These are phyloP conservation scores for Sprattus sprattus DNA, from an alignment of 2,113 vertebrate genomes.

Conservation along the genomic window DNA sequence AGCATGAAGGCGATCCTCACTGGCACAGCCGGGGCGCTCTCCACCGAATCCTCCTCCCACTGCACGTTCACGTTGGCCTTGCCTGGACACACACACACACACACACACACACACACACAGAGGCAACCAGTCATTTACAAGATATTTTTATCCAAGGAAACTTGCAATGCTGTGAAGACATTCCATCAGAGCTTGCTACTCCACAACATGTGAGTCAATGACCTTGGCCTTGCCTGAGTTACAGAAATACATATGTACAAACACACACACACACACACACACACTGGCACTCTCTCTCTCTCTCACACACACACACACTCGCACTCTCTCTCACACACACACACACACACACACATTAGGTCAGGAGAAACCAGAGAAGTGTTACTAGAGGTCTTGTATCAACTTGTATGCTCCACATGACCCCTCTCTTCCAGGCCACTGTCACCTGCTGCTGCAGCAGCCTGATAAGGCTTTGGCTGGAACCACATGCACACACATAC, in stretches of 20 bases:
- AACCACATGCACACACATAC: constrained; percentile 41
- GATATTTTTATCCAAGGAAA: too few relatives aligned
- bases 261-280: too few relatives aligned
- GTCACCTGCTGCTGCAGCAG: constrained; percentile 22
- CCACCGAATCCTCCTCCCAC: constrained; percentile 93
- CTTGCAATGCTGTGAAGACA: too few relatives aligned
- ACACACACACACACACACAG: not conserved
- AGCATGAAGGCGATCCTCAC: constrained; percentile 93
- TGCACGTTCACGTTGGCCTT: constrained; percentile 91
- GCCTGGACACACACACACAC: constrained; percentile 67
- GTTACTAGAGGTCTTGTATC: constrained; percentile 20
- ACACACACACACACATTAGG: not conserved
- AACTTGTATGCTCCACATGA: not conserved
- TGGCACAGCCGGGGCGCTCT: constrained; percentile 80
- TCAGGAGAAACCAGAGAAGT: constrained; percentile 23
- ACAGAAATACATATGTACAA: too few relatives aligned
- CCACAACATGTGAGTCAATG: too few relatives aligned
- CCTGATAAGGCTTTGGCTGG: not conserved
- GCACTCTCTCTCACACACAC: too few relatives aligned
- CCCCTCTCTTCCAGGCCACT: constrained; percentile 11
- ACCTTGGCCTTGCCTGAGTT: too few relatives aligned
- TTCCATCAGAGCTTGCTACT: too few relatives aligned
- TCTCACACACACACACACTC: too few relatives aligned
- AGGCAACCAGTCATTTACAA: not conserved
- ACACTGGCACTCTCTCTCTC: too few relatives aligned